Conservation (phyloP, 2,797 vertebrate species). For the Poliocrania exsul region DNA sequence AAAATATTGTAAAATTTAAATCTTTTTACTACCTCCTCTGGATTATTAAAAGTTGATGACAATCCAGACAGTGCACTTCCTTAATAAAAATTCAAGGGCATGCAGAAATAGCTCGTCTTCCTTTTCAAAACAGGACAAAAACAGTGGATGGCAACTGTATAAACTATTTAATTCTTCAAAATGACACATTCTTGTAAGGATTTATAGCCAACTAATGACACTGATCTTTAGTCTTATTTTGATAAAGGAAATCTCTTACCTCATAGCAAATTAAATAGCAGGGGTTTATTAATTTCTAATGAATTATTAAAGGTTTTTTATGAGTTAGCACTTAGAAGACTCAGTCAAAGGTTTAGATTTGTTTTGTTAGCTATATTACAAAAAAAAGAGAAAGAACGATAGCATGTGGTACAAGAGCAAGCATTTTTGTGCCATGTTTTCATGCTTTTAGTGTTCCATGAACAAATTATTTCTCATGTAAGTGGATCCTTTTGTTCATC, state of each 20-base stretch:
- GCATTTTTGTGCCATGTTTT: neutral
- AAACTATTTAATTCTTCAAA: neutral
- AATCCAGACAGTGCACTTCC: neutral
- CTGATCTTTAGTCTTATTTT: neutral
- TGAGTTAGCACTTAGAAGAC: neutral
- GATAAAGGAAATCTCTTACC: neutral
- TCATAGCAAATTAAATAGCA: neutral
- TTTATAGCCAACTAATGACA: accelerated
- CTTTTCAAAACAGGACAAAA: neutral
- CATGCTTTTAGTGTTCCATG: neutral
- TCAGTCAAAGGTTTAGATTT: neutral
- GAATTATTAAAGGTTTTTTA: neutral
- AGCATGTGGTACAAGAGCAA: neutral
- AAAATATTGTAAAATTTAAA: neutral
- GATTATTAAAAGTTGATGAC: neutral
- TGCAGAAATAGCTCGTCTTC: neutral
- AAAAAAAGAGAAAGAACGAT: neutral
- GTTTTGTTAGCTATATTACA: neutral
- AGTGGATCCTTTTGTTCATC: neutral
- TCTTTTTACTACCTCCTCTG: neutral
- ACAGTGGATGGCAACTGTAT: neutral
- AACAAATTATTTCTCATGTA: neutral
- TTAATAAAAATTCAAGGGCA: neutral
- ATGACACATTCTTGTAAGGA: neutral
- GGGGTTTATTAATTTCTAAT: neutral